Evolutionary conservation across 2,888 invertebrate species (phyloP), one percentile per base, ranked within the genome.

Genomic region (Willowsia nigromaculata): DNA sequence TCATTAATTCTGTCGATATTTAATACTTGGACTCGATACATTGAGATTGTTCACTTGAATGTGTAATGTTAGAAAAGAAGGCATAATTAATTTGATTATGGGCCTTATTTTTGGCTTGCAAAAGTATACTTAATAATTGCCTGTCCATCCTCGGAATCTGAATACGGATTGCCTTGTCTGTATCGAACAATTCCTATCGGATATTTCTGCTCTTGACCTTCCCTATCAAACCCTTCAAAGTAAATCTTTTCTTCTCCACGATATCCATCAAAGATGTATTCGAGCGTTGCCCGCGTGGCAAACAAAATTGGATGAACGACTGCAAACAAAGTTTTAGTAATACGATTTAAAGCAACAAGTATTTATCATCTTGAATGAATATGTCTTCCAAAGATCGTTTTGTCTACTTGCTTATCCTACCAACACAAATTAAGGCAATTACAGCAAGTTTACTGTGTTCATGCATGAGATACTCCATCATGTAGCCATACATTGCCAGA

Each of bases 391-490:
- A n/a, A n/a, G n/a, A n/a, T n/a, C n/a, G n/a, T n/a, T n/a, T n/a
- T n/a, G n/a, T n/a, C n/a, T n/a, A n/a, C n/a, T n/a, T n/a, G n/a
- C n/a, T n/a, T 25, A 33, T 53, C 88, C 22, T 43, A 89, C 89
- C 59, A 7, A 87, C 87, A 56, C 83, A 83, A 56, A 87, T 22
- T 15, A 90, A 40, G 0, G 78, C 90, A n/a, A 90, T 18, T 5
- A 53, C 76, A n/a, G 90, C 74, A 0, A 76, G 22, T 33, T 65
- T 82, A 27, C 86, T 87, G 59, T 90, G 22, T 40, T 90, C 90
- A 53, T 83, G 87, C 81, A 90, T 81, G 4, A 91, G 62, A 27
- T 81, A 91, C 43, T 90, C 89, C 88, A 90, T 91, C 90, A 91
- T 91, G 78, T 91, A 91, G 1, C 90, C 90, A 30, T 91, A 91